Conservation (phyloP, 2,113 vertebrate genomes). For the Rattus norvegicus region DNA sequence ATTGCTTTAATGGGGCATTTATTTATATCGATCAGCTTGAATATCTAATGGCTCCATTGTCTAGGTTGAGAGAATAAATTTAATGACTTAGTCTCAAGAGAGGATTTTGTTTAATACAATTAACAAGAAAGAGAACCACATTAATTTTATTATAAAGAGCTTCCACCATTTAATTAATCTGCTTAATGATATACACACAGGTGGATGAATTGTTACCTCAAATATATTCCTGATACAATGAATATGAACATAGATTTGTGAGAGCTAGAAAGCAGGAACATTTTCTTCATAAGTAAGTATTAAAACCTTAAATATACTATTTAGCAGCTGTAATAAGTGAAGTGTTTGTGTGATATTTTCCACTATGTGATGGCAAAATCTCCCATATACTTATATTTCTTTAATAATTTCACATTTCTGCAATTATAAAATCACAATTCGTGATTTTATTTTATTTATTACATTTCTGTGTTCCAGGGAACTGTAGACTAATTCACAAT, state of each 20-base stretch:
- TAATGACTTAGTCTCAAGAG: slow-evolving; percentile 45
- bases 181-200: background rate
- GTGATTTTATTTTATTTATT: background rate
- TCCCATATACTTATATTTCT: background rate
- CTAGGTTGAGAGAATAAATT: slow-evolving; percentile 52
- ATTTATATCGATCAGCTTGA: slow-evolving; percentile 64
- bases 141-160: slow-evolving; percentile 54
- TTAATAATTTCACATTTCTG: background rate
- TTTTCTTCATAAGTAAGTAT: background rate
- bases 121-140: slow-evolving; percentile 42
- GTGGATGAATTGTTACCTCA: background rate
- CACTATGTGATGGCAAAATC: background rate
- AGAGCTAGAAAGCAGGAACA: background rate
- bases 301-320: background rate
- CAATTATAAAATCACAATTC: background rate
- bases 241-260: background rate
- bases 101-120: slow-evolving; percentile 62
- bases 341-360: background rate
- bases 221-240: background rate
- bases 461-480: background rate
- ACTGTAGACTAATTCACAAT: background rate
- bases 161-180: slow-evolving; percentile 30
- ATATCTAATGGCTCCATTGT: slow-evolving; percentile 52
- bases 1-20: slow-evolving; percentile 60
- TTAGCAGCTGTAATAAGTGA: background rate